These are phyloP conservation scores for Carettochelys insculpta DNA, from an alignment of 2,113 vertebrate genomes.

Conservation along the genomic window DNA sequence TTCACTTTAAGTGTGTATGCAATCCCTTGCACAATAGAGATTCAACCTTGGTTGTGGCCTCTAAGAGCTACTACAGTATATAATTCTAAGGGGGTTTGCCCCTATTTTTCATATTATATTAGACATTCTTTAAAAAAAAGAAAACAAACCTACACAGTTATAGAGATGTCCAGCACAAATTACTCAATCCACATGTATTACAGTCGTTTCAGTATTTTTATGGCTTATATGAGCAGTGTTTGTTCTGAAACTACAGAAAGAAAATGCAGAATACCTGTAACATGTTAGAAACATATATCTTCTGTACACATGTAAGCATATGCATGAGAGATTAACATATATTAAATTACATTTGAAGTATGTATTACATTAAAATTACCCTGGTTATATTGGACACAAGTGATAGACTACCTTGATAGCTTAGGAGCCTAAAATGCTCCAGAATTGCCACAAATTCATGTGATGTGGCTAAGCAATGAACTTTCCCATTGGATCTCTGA, in stretches of 20 bases:
- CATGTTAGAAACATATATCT: conserved; percentile 31
- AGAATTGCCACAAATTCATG: conserved; percentile 59
- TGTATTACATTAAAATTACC: conserved; percentile 67
- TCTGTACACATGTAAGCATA: not conserved
- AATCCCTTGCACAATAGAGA: not conserved
- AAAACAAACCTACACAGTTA: not conserved
- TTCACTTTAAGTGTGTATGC: not conserved
- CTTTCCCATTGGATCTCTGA: conserved; percentile 51
- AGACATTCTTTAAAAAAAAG: not conserved
- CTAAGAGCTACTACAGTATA: not conserved
- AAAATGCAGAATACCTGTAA: conserved; percentile 16
- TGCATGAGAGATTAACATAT: not conserved
- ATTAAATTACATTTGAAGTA: conserved; percentile 66
- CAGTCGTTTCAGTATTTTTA: not conserved
- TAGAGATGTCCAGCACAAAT: not conserved
- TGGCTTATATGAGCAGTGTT: not conserved
- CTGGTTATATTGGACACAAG: conserved; percentile 60
- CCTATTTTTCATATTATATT: not conserved
- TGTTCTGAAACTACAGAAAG: not conserved
- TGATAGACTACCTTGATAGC: conserved; percentile 50
- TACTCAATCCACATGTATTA: not conserved
- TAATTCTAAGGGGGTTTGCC: not conserved
- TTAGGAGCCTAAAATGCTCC: conserved; percentile 60
- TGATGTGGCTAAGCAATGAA: conserved; percentile 49
- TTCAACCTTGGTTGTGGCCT: not conserved